Conservation (phyloP, 2,797 vertebrate species). For the Enteromius treurensis region DNA sequence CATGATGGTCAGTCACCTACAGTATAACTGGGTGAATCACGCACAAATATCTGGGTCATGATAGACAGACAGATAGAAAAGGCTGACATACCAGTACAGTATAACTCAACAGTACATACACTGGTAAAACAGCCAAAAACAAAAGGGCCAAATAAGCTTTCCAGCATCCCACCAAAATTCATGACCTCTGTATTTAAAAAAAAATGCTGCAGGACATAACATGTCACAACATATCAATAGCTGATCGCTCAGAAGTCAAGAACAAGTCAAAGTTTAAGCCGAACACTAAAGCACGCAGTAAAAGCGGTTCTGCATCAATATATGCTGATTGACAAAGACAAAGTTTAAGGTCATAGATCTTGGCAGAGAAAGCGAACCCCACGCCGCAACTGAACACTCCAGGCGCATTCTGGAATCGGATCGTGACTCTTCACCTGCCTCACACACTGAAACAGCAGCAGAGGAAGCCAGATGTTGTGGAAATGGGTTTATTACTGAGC, state of each 20-base stretch:
- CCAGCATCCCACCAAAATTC: too few species aligned
- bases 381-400: background rate
- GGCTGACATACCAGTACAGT: too few species aligned
- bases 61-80: background rate
- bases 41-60: background rate
- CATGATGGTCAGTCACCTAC: background rate
- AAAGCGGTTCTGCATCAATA: background rate
- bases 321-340: background rate
- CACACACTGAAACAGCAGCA: background rate
- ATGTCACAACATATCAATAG: too few species aligned
- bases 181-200: background rate
- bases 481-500: slow-evolving; percentile 73
- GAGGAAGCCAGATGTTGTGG: slow-evolving; percentile 73
- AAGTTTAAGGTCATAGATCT: background rate
- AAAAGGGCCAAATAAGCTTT: background rate
- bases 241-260: background rate
- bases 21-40: background rate
- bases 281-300: background rate
- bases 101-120: background rate
- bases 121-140: background rate
- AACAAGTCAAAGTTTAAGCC: background rate
- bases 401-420: background rate
- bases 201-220: background rate
- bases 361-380: background rate
- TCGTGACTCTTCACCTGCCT: slow-evolving; percentile 18